phyloP scores from a whole-genome alignment of 2,113 vertebrate species.

The Coturnix japonica region DNA sequence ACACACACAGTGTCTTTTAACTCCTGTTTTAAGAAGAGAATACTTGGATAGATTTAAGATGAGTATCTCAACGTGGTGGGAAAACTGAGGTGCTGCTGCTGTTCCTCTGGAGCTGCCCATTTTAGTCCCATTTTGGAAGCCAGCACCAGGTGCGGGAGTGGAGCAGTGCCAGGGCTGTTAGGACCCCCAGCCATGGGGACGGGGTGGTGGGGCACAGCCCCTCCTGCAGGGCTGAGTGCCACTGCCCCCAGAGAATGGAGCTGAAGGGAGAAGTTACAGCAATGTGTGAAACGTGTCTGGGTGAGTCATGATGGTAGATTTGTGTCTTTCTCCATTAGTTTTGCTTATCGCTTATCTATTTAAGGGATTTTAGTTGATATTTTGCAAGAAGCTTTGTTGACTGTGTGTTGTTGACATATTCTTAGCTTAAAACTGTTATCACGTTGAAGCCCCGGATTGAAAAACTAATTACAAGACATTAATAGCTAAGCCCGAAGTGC shows the following conservation, averaged over 20 bases:
- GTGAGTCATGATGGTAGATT: neutral
- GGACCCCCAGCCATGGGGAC: too few species aligned
- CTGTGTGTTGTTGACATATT: constrained; percentile 68
- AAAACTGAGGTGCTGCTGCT: neutral
- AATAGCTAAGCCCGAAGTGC: constrained; percentile 69
- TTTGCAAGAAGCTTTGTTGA: constrained; percentile 52
- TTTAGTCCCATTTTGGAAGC: neutral
- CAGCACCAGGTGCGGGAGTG: neutral
- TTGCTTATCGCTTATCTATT: neutral
- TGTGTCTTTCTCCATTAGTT: neutral
- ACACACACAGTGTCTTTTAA: accelerated
- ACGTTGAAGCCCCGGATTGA: constrained; percentile 69
- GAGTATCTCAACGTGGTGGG: neutral
- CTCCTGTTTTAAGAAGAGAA: neutral
- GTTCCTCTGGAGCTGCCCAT: neutral
- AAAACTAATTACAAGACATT: constrained; percentile 75
- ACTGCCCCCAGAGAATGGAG: neutral
- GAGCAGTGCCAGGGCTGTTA: neutral
- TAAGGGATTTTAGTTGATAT: neutral
- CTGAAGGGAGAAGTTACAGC: accelerated
- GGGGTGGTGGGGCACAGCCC: neutral
- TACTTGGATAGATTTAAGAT: neutral
- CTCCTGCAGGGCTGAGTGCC: neutral
- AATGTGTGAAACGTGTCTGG: accelerated
- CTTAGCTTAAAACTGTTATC: constrained; percentile 70